A percentile compares a stretch with the other conserved stretches of the same genome.
These are phyloP conservation scores for Saturnia japonica DNA, from an alignment of 2,888 invertebrate species.

Conservation along the genomic window DNA sequence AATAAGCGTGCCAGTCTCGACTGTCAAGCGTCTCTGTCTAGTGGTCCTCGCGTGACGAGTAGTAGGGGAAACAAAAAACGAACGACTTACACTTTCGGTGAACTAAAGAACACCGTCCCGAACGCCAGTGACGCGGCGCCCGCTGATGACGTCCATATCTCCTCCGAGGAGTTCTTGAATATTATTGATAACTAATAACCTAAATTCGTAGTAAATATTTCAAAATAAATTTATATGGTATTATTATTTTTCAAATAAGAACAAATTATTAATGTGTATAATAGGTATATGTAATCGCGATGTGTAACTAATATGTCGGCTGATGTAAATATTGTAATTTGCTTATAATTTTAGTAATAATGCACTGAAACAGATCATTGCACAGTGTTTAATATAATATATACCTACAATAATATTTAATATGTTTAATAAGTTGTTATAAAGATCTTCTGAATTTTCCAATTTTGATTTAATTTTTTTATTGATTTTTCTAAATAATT, in stretches of 20 bases:
- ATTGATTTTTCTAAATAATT: not conserved
- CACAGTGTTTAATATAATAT: slow-evolving; percentile 45
- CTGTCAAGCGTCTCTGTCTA: slow-evolving; percentile 53
- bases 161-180: slow-evolving; percentile 69
- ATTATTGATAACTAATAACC: slow-evolving; percentile 62
- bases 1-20: slow-evolving; percentile 60
- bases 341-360: slow-evolving; percentile 74
- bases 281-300: slow-evolving; percentile 56
- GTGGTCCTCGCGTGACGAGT: slow-evolving; percentile 30
- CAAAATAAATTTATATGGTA: slow-evolving; percentile 12
- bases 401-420: slow-evolving; percentile 17
- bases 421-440: not conserved
- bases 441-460: slow-evolving; percentile 8
- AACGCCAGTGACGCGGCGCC: slow-evolving; percentile 52
- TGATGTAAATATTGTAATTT: slow-evolving; percentile 79
- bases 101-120: slow-evolving; percentile 73
- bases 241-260: slow-evolving; percentile 46
- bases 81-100: slow-evolving; percentile 71
- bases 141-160: slow-evolving; percentile 55
- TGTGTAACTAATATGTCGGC: slow-evolving; percentile 55
- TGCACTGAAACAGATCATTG: slow-evolving; percentile 79
- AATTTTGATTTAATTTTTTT: not conserved
- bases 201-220: not conserved
- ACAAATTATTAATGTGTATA: slow-evolving; percentile 64
- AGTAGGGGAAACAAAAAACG: slow-evolving; percentile 42